Base-by-base conservation (phyloP, 2,888 invertebrate species). In the Myopa tessellatipennis region DNA sequence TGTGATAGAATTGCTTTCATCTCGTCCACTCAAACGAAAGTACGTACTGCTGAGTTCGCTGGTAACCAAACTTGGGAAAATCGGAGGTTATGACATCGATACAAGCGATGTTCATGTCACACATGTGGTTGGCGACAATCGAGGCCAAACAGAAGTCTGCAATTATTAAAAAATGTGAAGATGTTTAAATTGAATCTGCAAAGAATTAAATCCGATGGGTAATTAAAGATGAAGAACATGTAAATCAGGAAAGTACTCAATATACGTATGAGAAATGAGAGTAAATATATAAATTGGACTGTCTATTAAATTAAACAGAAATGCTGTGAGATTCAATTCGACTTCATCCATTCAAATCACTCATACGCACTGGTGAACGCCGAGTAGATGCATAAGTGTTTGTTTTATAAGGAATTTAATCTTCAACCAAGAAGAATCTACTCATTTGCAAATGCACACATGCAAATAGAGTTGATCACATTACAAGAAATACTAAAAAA, bases 1-100 rank as follows among this genome's bases (percentile, higher is more conserved):
- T 26, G 3, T 50, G 14, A 50, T 10, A 50, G 50, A 50, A 50
- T 10, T 50, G 8, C 50, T 8, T 14, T 10, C 50, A 14, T 50
- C 50, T 50, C 50, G 8, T 14, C 10, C 50, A 50, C 26, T 1
- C 26, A 26, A 26, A 26, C 26, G 26, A 26, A 26, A 26, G 26
- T 55, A 83, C 86, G 80, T 82, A 88, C 88, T 88, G 88, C 82
- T 88, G 88, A 40, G 86, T 88, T 4, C 87, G 84, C 55, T 85
- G 85, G 79, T 88, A 88, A 14, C 88, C 88, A 76, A 84, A 88
- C 7, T 86, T 81, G 0, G 86, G 83, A 40, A 80, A 76, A 76
- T 82, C 82, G 10, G 83, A 85, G 4, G 81, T 83, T 80, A 88
- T 81, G 14, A 88, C 76, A 26, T 83, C 78, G 14, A 87, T 69